Base-by-base conservation (phyloP, 2,888 invertebrate genomes). In the Temnothorax rugatulus region DNA sequence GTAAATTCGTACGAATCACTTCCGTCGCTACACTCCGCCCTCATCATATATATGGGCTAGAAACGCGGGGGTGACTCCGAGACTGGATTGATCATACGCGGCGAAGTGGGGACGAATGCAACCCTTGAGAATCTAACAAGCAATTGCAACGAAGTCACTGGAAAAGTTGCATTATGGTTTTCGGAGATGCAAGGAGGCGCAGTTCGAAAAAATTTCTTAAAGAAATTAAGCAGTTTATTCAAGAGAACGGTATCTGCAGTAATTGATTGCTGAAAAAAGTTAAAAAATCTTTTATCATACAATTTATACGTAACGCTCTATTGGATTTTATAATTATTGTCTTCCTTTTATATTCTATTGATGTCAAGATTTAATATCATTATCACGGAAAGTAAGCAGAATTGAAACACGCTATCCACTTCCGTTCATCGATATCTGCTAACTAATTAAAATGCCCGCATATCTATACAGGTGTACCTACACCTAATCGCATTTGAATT, bases 1-100 rank as follows among this genome's bases (percentile, higher is more conserved):
- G 76, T 79, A 84, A 89, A 90, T 84, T 90, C 84, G 83, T 84
- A 84, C 87, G 89, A 91, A 90, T 91, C 90, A 91, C 86, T 91
- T 90, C 86, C 82, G 59, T 68, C 52, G 52, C 52, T 64, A 57
- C 38, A n/a, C 61, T 73, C 52, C 82, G 82, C 85, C 79, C 86
- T 84, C 79, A 11, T 59, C 75, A 34, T 86, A 84, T 83, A 88
- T 79, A 81, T 63, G 50, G 38, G 63, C 52, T 34, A 71, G 63
- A 83, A 76, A 76, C 13, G 34, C 29, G 11, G 44, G 64, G 57
- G 68, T 69, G 68, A 61, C 41, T 64, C 18, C 18, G 54, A 15
- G 5, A 44, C 69, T 76, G 84, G 82, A 86, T 87, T 89, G 89
- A 84, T 88, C 85, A 83, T 77, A 34, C 47, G 11, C 44, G 84